Conservation (phyloP, 2,888 invertebrate species). For the Temnothorax ravouxi region DNA sequence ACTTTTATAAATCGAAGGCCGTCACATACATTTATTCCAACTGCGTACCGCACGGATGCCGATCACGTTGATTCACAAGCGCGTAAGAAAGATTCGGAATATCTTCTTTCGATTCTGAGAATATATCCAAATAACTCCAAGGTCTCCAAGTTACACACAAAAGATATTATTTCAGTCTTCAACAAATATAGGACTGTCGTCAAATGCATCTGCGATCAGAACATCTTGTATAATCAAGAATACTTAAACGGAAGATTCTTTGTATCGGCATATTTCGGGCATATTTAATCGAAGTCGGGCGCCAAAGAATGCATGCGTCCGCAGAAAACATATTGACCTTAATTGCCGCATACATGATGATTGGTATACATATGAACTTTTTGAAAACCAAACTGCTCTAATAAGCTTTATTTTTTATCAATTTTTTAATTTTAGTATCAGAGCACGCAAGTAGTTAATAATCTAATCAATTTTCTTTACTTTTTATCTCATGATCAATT, state of each 20-base stretch:
- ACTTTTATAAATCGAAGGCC: constrained; percentile 52
- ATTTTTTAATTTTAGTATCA: background rate
- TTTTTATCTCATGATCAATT: background rate
- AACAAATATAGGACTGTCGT: background rate
- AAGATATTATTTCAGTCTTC: background rate
- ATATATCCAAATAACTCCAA: background rate
- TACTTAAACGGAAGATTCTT: background rate
- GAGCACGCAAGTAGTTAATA: background rate
- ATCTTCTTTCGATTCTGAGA: constrained; percentile 2
- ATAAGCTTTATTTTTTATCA: background rate
- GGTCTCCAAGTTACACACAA: background rate
- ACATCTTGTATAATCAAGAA: background rate
- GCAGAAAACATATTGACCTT: constrained; percentile 22
- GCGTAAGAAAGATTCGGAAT: constrained; percentile 22
- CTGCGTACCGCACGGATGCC: constrained; percentile 20
- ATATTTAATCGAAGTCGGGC: background rate
- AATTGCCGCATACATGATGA: background rate
- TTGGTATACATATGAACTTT: background rate
- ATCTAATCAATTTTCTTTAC: background rate
- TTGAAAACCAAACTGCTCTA: background rate
- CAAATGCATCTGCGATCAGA: background rate
- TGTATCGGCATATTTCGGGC: background rate
- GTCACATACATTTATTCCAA: constrained; percentile 40
- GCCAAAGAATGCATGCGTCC: constrained; percentile 6
- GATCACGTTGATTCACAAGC: constrained; percentile 26